These are phyloP conservation scores for Penaeus vannamei DNA, from an alignment of 1,140 invertebrate genomes.

Conservation along the genomic window DNA sequence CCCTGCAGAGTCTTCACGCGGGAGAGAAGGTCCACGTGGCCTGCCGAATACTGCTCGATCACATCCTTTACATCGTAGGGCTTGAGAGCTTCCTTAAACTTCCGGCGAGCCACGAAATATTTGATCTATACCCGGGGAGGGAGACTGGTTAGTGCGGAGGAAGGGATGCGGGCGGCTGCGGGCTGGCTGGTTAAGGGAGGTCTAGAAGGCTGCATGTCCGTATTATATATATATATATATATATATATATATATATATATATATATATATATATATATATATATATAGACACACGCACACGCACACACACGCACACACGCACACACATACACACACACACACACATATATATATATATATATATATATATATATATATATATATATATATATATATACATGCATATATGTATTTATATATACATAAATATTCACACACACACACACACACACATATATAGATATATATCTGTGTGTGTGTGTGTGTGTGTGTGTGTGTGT, in stretches of 20 bases:
- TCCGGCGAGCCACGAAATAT: conserved; percentile 90
- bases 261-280: neutral
- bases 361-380: neutral
- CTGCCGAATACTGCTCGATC: conserved; percentile 95
- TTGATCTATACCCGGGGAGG: conserved; percentile 80
- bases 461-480: neutral
- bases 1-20: conserved; percentile 89
- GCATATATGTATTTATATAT: neutral
- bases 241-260: neutral
- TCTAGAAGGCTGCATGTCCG: neutral
- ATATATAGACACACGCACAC: neutral
- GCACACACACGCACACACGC: neutral
- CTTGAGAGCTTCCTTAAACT: conserved; percentile 95
- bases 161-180: neutral
- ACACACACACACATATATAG: neutral
- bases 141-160: conserved; percentile 58
- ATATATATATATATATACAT: neutral
- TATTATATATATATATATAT: neutral
- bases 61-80: conserved; percentile 98
- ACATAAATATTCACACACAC: neutral
- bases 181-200: neutral
- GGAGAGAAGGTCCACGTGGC: conserved; percentile 90
- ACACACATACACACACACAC: neutral
- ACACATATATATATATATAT: neutral
- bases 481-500: conserved; percentile 1